Conservation (phyloP, 2,113 vertebrate genomes). For the Lucifuga dentata region DNA sequence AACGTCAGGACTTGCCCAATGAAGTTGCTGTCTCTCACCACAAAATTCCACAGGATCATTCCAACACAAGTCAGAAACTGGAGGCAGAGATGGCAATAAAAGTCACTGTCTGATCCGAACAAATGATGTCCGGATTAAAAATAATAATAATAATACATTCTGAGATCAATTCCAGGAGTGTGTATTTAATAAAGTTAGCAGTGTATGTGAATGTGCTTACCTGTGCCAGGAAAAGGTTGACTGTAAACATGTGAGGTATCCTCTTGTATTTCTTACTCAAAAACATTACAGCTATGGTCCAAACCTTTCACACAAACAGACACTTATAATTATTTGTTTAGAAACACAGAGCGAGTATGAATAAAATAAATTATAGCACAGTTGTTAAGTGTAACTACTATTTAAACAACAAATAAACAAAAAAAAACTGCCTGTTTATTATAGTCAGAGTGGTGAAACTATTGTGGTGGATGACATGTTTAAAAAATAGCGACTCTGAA, state of each 20-base stretch:
- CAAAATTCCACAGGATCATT: conserved; percentile 95
- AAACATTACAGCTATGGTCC: conserved; percentile 91
- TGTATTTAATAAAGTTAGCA: neutral
- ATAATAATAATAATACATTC: too few relatives aligned
- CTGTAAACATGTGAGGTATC: conserved; percentile 92
- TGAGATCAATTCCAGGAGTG: neutral
- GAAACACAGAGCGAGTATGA: neutral
- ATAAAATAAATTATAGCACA: neutral
- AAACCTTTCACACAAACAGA: conserved; percentile 82
- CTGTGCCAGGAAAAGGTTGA: conserved; percentile 94
- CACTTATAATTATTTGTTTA: neutral
- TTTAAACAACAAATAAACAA: too few relatives aligned
- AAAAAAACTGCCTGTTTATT: neutral
- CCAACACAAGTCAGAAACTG: conserved; percentile 90
- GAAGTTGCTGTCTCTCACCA: conserved; percentile 84
- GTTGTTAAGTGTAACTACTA: too few relatives aligned
- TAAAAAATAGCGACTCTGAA: neutral
- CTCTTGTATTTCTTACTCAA: conserved; percentile 92
- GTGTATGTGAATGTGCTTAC: conserved; percentile 72
- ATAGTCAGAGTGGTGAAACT: neutral
- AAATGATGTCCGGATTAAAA: too few relatives aligned
- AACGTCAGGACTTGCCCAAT: conserved; percentile 89
- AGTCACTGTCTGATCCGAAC: too few relatives aligned
- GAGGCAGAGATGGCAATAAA: neutral
- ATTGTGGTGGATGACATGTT: neutral